These are phyloP conservation scores for Isoperla grammatica DNA, from an alignment of 2,888 invertebrate genomes.

Conservation along the genomic window DNA sequence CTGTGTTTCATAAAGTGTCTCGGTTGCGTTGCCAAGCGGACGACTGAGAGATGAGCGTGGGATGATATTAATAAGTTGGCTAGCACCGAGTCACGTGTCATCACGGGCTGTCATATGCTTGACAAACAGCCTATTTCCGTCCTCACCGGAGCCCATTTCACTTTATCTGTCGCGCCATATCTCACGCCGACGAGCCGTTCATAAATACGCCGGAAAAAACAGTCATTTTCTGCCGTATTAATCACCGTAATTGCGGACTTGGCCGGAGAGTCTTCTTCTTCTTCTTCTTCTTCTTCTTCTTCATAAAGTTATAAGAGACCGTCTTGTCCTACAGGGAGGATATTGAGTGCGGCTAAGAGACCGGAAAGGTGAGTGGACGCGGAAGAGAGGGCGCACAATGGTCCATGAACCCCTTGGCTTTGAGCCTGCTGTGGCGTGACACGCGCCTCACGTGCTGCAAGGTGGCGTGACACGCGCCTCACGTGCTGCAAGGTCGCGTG, in stretches of 20 bases:
- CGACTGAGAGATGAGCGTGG: background rate
- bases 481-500: too few species aligned
- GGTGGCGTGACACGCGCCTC: too few species aligned
- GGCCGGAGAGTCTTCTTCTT: background rate
- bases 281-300: background rate
- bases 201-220: slow-evolving; percentile 16
- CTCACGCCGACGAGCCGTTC: slow-evolving; percentile 2
- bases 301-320: too few species aligned
- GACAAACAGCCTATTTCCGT: slow-evolving; percentile 3
- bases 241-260: slow-evolving; percentile 17
- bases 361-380: slow-evolving; percentile 14
- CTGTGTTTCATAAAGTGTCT: slow-evolving; percentile 11
- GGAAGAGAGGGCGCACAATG: slow-evolving; percentile 3
- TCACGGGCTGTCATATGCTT: slow-evolving; percentile 16
- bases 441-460: too few species aligned
- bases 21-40: background rate
- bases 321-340: too few species aligned
- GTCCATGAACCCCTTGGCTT: background rate
- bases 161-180: slow-evolving; percentile 6
- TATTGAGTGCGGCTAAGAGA: background rate
- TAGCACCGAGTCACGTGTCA: background rate
- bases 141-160: background rate
- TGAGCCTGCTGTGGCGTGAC: too few species aligned
- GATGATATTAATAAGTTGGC: slow-evolving; percentile 11
- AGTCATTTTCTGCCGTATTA: slow-evolving; percentile 23